A percentile compares a stretch with the other conserved stretches of the same genome.
Conservation (phyloP, 2,113 vertebrate genomes). For the Cairina moschata region DNA sequence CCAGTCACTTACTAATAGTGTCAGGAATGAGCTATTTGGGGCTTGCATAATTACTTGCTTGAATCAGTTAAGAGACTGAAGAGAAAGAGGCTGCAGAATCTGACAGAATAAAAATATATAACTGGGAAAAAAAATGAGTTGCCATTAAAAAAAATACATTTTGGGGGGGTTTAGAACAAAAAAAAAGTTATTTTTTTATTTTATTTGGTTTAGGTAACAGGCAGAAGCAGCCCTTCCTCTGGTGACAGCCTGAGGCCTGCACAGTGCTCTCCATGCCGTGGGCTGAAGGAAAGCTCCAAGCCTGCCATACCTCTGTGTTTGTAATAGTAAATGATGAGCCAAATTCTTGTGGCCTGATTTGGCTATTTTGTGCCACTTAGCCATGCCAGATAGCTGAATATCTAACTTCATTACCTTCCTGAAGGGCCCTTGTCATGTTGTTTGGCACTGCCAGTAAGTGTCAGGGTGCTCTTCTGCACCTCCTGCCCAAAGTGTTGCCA, state of each 20-base stretch:
- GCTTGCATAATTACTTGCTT: background rate
- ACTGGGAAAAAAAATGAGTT: background rate
- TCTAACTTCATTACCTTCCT: no score
- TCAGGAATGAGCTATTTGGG: background rate
- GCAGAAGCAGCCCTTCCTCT: background rate
- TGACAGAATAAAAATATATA: background rate
- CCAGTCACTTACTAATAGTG: background rate
- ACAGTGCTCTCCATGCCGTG: background rate
- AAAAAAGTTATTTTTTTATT: no score
- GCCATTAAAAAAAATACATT: background rate
- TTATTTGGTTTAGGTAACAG: no score
- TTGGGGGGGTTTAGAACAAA: no score
- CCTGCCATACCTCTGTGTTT: background rate
- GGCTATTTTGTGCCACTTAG: no score
- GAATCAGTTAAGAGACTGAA: background rate
- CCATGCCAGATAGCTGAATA: no score
- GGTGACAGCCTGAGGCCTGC: fast-evolving
- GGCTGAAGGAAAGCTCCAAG: background rate
- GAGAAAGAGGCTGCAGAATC: background rate
- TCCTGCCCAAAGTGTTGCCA: fast-evolving
- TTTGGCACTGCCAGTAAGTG: background rate
- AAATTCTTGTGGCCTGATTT: background rate
- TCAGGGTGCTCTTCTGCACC: fast-evolving
- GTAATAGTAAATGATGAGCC: background rate
- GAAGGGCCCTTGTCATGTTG: background rate